These are phyloP conservation scores for Cyphomyrus discorhynchus DNA, from an alignment of 2,113 vertebrate species.

Conservation along the genomic window DNA sequence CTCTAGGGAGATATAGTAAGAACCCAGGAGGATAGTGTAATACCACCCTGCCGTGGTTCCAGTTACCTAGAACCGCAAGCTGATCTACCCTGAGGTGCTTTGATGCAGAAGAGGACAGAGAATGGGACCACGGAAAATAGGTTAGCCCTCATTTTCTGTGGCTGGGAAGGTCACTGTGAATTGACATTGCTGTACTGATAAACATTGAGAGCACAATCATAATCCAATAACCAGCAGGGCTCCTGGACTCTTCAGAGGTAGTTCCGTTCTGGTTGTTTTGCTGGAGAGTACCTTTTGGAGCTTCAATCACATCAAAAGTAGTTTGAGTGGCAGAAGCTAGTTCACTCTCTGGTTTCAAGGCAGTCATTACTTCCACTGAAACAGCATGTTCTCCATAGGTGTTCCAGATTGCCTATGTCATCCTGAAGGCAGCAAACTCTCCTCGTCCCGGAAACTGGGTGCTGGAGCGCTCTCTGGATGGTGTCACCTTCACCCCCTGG, in stretches of 20 bases:
- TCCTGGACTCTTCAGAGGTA: background rate
- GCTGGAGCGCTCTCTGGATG: constrained; percentile 83
- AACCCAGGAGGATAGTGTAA: background rate
- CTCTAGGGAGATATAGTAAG: background rate
- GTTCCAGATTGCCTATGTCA: constrained; percentile 93
- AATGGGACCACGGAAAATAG: constrained; percentile 33
- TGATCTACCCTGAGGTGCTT: background rate
- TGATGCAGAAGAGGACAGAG: constrained; percentile 12
- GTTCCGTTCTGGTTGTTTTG: background rate
- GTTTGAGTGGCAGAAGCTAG: background rate
- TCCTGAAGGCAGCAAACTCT: constrained; percentile 90
- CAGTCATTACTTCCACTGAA: background rate
- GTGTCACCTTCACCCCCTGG: constrained; percentile 78
- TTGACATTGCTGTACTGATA: background rate
- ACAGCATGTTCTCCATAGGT: constrained; percentile 57
- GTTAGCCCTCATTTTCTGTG: background rate
- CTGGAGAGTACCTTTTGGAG: background rate
- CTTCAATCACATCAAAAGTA: background rate
- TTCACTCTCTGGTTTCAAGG: background rate
- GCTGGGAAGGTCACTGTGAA: background rate
- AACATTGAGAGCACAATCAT: background rate
- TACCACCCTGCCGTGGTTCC: background rate
- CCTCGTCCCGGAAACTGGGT: constrained; percentile 96
- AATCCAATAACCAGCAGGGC: background rate
- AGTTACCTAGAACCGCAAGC: constrained; percentile 10